phyloP scores from a whole-genome alignment of 2,888 invertebrate genomes.

The Cantharis flavilabris region DNA sequence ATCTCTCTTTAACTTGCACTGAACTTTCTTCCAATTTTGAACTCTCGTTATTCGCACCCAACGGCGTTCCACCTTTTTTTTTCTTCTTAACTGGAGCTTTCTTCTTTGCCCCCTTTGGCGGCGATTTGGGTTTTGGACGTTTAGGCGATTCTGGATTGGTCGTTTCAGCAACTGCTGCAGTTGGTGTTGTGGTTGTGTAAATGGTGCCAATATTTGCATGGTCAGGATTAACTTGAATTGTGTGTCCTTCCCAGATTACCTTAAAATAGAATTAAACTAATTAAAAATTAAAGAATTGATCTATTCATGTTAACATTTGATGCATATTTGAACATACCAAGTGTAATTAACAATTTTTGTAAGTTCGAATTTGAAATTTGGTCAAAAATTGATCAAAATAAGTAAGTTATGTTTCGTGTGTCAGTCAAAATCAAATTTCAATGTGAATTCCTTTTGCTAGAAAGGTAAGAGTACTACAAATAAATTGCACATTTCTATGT shows the following conservation, averaged over 20 bases:
- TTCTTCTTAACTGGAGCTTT: slow-evolving; percentile 57
- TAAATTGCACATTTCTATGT: no score
- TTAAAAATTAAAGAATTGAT: neutral
- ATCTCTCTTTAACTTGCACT: slow-evolving; percentile 68
- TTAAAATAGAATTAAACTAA: slow-evolving; percentile 45
- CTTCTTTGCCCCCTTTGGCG: slow-evolving; percentile 56
- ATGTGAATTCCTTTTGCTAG: no score
- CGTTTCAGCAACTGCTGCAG: slow-evolving; percentile 34
- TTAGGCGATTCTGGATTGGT: slow-evolving; percentile 37
- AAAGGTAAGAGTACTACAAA: no score
- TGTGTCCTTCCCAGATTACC: slow-evolving; percentile 70
- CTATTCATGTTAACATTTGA: neutral
- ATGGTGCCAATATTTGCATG: slow-evolving; percentile 47
- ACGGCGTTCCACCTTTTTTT: slow-evolving; percentile 56
- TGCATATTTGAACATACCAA: no score
- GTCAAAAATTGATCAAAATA: no score
- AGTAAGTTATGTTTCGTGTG: no score
- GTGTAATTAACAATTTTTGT: no score
- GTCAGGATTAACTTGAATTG: slow-evolving; percentile 64
- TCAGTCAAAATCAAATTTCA: no score
- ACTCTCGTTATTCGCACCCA: slow-evolving; percentile 59
- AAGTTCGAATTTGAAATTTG: no score
- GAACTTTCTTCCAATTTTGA: slow-evolving; percentile 74
- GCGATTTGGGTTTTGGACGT: slow-evolving; percentile 48
- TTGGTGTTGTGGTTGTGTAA: slow-evolving; percentile 41